Conservation (phyloP, 2,797 vertebrate species). For the Galagoides demidoff region DNA sequence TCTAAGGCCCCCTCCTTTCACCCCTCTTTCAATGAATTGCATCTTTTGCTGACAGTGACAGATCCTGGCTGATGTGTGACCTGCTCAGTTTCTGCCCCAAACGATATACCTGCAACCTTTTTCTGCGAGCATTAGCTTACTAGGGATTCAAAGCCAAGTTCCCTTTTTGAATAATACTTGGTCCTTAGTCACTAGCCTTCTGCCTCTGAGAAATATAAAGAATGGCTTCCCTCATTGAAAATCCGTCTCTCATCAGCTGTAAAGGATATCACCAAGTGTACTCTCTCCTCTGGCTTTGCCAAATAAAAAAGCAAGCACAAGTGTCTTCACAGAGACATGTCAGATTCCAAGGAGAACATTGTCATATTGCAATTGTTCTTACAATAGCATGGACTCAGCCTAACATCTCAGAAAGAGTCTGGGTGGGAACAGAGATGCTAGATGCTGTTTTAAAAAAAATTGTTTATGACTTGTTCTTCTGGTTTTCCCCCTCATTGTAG, state of each 20-base stretch:
- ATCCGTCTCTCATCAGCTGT: background rate
- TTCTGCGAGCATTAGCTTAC: background rate
- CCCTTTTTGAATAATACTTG: background rate
- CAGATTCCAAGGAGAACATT: background rate
- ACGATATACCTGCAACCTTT: background rate
- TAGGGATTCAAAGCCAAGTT: background rate
- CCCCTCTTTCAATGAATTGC: background rate
- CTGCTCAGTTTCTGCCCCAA: background rate
- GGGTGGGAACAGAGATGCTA: fast-evolving
- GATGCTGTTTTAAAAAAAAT: background rate
- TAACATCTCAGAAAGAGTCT: background rate
- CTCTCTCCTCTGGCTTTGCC: background rate
- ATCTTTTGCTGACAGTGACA: background rate
- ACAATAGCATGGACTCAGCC: background rate
- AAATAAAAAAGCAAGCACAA: background rate
- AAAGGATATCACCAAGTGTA: background rate
- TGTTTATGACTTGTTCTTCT: background rate
- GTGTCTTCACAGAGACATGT: background rate
- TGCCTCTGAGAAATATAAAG: background rate
- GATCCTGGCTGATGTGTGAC: background rate
- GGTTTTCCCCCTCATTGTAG: background rate
- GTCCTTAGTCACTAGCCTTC: background rate
- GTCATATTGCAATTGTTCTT: background rate
- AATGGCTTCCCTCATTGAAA: background rate
- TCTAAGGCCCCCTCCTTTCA: background rate